Evolutionary conservation across 2,797 vertebrate genomes (phyloP), one percentile per base, ranked within the genome.

Genomic region (Remorina albescens): DNA sequence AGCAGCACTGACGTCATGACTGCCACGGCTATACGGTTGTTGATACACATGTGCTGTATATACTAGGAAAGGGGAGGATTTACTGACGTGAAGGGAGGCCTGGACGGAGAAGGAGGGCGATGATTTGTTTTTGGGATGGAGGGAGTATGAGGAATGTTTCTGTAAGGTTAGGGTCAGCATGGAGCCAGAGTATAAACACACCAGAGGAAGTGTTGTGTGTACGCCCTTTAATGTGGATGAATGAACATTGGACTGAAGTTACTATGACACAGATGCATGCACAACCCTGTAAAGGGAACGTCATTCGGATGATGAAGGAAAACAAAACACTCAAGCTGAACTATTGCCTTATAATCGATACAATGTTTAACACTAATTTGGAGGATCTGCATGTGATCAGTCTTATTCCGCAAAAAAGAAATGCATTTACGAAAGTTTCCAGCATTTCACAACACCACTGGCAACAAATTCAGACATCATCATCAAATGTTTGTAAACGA

Each of bases 181-280:
- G 76, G 84, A 90, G 84, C 87, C 78, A 71, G 49, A 76, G 34
- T 21, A 60, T 86, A 86, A 89, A 87, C 81, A 88, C n/a, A 30
- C 18, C 0, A 8, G 32, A 58, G 76, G 86, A 89, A 81, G 50
- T 34, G 0, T 4, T 21, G 61, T 60, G 75, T 73, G 57, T 56
- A 79, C 70, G 21, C 74, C 76, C 70, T 49, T 55, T 39, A 28
- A 57, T 32, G 13, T 42, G 46, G 23, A 88, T 83, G 79, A 86
- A 83, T 80, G 85, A 84, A 85, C 64, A 49, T 8, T 0, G 23
- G 58, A 37, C 49, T 18, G 4, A 64, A 62, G 81, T 87, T 82
- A 86, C 66, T 80, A 53, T 15, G 64, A 53, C 44, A 39, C 74
- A 78, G n/a, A 71, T 4, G 2, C 28, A 46, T 25, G 11, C 26